A percentile compares a stretch with the other conserved stretches of the same genome.
phyloP scores from a whole-genome alignment of 2,797 vertebrate genomes.

The Chaunax sp. region DNA sequence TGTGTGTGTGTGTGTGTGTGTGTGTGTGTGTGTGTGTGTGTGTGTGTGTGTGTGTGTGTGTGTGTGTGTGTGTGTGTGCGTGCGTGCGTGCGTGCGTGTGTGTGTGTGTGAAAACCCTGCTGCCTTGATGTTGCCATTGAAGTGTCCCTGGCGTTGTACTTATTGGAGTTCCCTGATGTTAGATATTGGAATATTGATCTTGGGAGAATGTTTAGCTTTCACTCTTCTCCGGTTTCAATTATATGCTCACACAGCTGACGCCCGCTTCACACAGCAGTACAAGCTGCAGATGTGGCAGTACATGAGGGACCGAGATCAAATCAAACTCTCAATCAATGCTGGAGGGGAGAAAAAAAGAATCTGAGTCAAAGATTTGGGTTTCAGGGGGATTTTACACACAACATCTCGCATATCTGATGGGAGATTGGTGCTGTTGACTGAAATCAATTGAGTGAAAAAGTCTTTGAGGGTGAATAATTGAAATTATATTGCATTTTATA shows the following conservation, averaged over 20 bases:
- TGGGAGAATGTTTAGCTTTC: constrained; percentile 83
- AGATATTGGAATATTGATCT: constrained; percentile 88
- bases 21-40: constrained; percentile 12
- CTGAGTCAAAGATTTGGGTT: constrained; percentile 63
- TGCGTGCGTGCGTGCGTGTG: constrained; percentile 23
- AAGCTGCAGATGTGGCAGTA: constrained; percentile 82
- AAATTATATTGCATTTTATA: constrained; percentile 15
- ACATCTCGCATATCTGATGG: constrained; percentile 43
- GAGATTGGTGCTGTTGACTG: constrained; percentile 44
- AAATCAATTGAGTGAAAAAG: constrained; percentile 42
- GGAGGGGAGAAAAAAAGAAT: constrained; percentile 23
- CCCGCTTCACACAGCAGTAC: constrained; percentile 76
- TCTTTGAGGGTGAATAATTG: constrained; percentile 34
- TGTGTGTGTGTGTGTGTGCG: constrained; percentile 5
- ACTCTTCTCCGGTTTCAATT: constrained; percentile 86
- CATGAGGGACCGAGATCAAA: constrained; percentile 80
- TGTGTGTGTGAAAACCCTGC: constrained; percentile 58
- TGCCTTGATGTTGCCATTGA: constrained; percentile 86
- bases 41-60: constrained; percentile 25
- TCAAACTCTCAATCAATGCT: constrained; percentile 78
- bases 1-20: constrained; percentile 35
- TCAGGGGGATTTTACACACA: constrained; percentile 60
- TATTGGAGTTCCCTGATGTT: constrained; percentile 87
- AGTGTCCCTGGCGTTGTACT: constrained; percentile 86
- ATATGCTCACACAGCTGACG: constrained; percentile 84